Evolutionary conservation across 2,113 vertebrate genomes (phyloP).

Genomic region (Ovis canadensis): DNA sequence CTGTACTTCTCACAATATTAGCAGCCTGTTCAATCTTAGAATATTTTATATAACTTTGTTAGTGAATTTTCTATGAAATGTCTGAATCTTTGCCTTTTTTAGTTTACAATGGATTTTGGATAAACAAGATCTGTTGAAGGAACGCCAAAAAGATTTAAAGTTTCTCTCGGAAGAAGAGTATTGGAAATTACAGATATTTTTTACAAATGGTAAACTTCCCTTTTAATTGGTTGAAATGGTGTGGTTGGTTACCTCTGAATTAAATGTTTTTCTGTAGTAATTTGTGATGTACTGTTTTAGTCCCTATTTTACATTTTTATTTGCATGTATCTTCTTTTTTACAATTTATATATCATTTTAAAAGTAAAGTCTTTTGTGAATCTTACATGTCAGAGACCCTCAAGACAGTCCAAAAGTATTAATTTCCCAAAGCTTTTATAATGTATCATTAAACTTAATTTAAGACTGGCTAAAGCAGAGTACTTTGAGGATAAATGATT

Average conservation of each 20-base stretch:
- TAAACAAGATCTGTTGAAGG: slow-evolving; percentile 98
- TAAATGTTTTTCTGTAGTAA: slow-evolving; percentile 18
- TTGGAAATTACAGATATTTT: slow-evolving; percentile 99
- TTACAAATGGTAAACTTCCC: slow-evolving; percentile 92
- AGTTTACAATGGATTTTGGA: slow-evolving; percentile 99
- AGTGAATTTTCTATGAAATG: background rate
- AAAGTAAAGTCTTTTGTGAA: slow-evolving; percentile 58
- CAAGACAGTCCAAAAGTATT: background rate
- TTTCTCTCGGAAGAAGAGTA: slow-evolving; percentile 98
- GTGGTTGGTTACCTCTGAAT: background rate
- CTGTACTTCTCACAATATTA: background rate
- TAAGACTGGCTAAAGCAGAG: slow-evolving; percentile 5
- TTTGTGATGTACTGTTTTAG: slow-evolving; percentile 67
- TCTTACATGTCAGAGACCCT: background rate
- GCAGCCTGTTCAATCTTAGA: background rate
- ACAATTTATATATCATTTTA: background rate
- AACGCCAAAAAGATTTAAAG: slow-evolving; percentile 97
- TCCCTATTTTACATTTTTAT: slow-evolving; percentile 62
- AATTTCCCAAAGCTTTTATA: background rate
- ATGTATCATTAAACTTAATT: background rate
- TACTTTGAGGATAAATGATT: slow-evolving; percentile 38
- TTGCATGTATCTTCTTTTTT: background rate
- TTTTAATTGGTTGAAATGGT: background rate
- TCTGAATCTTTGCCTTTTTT: slow-evolving; percentile 54
- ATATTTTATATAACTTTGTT: background rate